Percentiles rank a stretch among this genome's conserved stretches.
Evolutionary conservation across 2,888 invertebrate species (phyloP).

Genomic region (Himalopsyche anomala): DNA sequence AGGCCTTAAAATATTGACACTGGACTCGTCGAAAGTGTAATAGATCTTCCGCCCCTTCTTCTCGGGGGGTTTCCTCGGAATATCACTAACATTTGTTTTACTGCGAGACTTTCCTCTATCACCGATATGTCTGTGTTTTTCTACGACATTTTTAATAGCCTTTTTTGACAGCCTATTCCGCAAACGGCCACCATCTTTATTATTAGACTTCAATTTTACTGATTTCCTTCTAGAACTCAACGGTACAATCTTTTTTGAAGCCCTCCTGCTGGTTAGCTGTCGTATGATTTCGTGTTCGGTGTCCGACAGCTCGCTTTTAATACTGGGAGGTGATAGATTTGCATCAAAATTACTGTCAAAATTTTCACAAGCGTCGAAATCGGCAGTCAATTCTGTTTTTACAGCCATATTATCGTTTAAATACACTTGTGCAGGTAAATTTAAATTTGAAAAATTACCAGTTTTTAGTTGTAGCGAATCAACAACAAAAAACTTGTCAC

Average conservation of each 20-base stretch:
- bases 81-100: no score
- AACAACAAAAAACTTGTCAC: not conserved
- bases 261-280: not conserved
- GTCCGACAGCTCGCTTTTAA: not conserved
- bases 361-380: not conserved
- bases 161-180: not conserved
- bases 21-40: constrained; percentile 45
- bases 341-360: not conserved
- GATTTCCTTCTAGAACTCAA: not conserved
- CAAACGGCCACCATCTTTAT: not conserved
- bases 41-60: constrained; percentile 41
- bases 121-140: not conserved
- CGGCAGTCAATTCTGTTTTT: not conserved
- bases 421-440: not conserved
- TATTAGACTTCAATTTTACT: not conserved
- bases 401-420: not conserved
- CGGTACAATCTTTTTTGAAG: not conserved
- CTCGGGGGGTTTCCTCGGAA: not conserved
- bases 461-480: not conserved
- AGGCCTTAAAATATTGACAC: constrained; percentile 48
- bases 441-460: not conserved
- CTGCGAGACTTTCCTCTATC: not conserved
- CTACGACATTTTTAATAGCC: not conserved
- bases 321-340: not conserved
- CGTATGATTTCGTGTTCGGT: not conserved